Evolutionary conservation across 2,797 vertebrate genomes (phyloP).

Genomic region (Chiloscyllium punctatum): DNA sequence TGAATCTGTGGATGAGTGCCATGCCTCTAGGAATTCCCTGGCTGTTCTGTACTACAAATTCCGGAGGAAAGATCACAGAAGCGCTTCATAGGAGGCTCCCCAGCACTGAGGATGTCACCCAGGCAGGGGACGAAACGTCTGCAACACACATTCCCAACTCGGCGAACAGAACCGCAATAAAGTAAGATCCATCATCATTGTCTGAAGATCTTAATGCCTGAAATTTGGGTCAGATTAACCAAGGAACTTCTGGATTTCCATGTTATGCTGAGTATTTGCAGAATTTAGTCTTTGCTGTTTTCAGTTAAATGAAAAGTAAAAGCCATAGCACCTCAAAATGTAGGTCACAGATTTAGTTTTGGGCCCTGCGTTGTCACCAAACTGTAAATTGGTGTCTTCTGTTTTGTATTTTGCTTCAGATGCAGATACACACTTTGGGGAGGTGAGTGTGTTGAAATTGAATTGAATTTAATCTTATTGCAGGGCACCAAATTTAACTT

Average conservation of each 20-base stretch:
- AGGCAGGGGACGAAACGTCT: no score
- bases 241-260: background rate
- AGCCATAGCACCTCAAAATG: background rate
- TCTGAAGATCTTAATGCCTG: no score
- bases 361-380: background rate
- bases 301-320: background rate
- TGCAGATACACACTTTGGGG: background rate
- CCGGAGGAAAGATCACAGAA: no score
- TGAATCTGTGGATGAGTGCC: no score
- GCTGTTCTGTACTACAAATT: no score
- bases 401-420: background rate
- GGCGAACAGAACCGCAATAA: no score
- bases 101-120: no score
- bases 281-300: background rate
- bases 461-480: slow-evolving; percentile 4
- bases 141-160: no score
- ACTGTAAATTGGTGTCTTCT: background rate
- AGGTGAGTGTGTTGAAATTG: background rate
- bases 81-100: no score
- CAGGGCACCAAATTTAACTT: background rate
- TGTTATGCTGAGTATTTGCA: background rate
- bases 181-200: no score
- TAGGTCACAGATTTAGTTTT: background rate
- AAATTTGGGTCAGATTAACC: background rate
- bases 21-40: no score